Percentiles rank a stretch among this genome's conserved stretches.
Evolutionary conservation across 2,113 vertebrate species (phyloP).

Genomic region (Clinocottus analis): DNA sequence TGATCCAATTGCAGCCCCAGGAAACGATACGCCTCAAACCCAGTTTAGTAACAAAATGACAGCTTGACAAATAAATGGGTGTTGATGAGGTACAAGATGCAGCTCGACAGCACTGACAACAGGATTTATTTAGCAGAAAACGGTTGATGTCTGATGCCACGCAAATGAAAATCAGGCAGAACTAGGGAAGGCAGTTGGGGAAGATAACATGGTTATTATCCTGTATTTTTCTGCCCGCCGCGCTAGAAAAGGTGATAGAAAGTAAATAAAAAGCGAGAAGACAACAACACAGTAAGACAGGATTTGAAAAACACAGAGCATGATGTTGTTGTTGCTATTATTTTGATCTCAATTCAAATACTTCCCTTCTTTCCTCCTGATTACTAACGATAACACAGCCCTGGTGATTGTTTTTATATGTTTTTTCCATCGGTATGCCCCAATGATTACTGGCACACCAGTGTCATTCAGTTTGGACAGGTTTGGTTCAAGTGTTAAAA

Average conservation of each 20-base stretch:
- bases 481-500: constrained; percentile 66
- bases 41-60: constrained; percentile 66
- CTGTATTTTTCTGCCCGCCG: constrained; percentile 30
- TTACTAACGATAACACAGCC: constrained; percentile 20
- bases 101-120: constrained; percentile 53
- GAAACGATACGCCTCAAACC: constrained; percentile 50
- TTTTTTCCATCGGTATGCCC: constrained; percentile 23
- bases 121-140: constrained; percentile 41
- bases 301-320: constrained; percentile 8
- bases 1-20: constrained; percentile 68
- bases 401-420: constrained; percentile 31
- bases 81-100: constrained; percentile 41
- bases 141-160: constrained; percentile 24
- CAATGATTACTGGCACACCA: constrained; percentile 31
- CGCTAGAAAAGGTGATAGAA: neutral
- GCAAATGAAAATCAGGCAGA: constrained; percentile 49
- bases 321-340: neutral
- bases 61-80: constrained; percentile 59
- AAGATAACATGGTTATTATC: constrained; percentile 38
- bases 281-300: constrained; percentile 6
- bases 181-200: constrained; percentile 11
- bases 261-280: constrained; percentile 7
- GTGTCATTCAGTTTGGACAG: constrained; percentile 63
- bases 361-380: constrained; percentile 4
- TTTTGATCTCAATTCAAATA: neutral